These are phyloP conservation scores for Biston stratarius DNA, from an alignment of 2,888 invertebrate species.

Conservation along the genomic window DNA sequence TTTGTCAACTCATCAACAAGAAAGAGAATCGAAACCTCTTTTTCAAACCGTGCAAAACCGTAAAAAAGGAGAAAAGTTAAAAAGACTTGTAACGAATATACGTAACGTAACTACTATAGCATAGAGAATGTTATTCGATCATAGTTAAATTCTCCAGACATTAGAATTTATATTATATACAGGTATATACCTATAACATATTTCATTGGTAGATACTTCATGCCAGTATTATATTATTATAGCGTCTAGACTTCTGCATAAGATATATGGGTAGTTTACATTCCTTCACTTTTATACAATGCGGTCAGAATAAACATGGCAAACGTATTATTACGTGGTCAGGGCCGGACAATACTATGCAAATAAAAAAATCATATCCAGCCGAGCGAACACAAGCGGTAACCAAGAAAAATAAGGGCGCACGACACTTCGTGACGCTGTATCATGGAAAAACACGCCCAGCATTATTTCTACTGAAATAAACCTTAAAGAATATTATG, in stretches of 20 bases:
- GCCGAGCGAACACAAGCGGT: constrained; percentile 33
- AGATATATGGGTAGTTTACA: background rate
- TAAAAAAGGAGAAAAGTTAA: too few species aligned
- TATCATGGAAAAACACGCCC: constrained; percentile 63
- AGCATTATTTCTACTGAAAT: constrained; percentile 38
- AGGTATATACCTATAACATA: background rate
- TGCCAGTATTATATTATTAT: background rate
- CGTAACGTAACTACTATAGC: too few species aligned
- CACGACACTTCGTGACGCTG: constrained; percentile 76
- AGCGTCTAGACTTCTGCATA: constrained; percentile 9
- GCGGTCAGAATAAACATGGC: constrained; percentile 11
- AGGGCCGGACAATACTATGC: constrained; percentile 36
- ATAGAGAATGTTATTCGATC: too few species aligned
- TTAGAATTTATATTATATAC: too few species aligned
- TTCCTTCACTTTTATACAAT: background rate
- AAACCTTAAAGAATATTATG: constrained; percentile 37
- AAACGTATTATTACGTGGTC: constrained; percentile 23
- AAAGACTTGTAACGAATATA: too few species aligned
- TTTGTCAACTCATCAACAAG: too few species aligned
- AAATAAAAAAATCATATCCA: constrained; percentile 37
- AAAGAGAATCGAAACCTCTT: too few species aligned
- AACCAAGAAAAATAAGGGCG: constrained; percentile 69
- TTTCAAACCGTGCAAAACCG: too few species aligned
- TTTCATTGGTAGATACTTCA: too few species aligned
- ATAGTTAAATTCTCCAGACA: too few species aligned